Evolutionary conservation across 2,113 vertebrate species (phyloP).

Genomic region (Bubo blakistoni): DNA sequence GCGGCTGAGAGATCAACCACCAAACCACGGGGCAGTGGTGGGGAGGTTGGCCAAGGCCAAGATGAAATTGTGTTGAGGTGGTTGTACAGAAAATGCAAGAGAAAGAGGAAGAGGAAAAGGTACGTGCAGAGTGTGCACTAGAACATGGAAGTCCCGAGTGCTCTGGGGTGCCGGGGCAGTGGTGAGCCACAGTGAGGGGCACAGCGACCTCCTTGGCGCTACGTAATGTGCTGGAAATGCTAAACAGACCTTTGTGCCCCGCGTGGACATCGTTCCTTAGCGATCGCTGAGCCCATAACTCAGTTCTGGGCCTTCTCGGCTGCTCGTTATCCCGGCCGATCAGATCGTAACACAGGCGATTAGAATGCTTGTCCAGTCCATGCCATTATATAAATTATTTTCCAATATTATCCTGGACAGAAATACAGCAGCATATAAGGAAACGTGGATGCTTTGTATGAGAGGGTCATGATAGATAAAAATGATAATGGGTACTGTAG

Average conservation of each 20-base stretch:
- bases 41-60: not conserved
- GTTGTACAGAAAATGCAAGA: not conserved
- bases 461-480: constrained; percentile 55
- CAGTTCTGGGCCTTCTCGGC: not conserved
- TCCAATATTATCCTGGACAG: constrained; percentile 23
- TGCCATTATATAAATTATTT: constrained; percentile 48
- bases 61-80: rapidly evolving
- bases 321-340: not conserved
- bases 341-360: not conserved
- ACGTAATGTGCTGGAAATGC: not conserved
- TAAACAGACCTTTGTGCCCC: not conserved
- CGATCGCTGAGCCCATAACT: not conserved
- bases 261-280: not conserved
- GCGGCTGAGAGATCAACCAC: rapidly evolving
- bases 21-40: rapidly evolving
- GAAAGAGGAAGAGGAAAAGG: rapidly evolving
- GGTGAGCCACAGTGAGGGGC: rapidly evolving
- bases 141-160: rapidly evolving
- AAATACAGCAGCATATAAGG: not conserved
- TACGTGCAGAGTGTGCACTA: rapidly evolving
- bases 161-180: rapidly evolving
- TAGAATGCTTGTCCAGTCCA: not conserved
- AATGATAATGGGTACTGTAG: constrained; percentile 20
- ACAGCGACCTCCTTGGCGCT: not conserved
- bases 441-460: not conserved